Conservation (phyloP, 2,888 invertebrate genomes). For the Dryobotodes eremita region DNA sequence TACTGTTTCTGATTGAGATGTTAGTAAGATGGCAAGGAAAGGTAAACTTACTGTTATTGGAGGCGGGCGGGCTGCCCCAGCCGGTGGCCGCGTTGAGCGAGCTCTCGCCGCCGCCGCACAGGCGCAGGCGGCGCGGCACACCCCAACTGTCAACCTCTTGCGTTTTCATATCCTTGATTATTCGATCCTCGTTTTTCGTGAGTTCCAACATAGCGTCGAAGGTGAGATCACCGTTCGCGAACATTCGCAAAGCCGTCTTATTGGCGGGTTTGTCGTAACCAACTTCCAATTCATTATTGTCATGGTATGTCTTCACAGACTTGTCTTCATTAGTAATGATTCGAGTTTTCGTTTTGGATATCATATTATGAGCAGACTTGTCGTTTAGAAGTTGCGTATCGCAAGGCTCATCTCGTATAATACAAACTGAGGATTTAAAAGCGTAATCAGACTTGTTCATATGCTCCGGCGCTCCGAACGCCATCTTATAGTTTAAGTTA, state of each 20-base stretch:
- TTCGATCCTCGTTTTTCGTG: conserved; percentile 79
- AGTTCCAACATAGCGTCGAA: conserved; percentile 87
- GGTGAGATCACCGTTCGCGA: conserved; percentile 89
- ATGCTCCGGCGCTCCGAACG: conserved; percentile 90
- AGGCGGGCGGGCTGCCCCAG: conserved; percentile 94
- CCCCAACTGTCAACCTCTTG: conserved; percentile 89
- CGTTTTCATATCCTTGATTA: conserved; percentile 76
- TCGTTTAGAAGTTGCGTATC: conserved; percentile 86
- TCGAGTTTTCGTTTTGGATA: conserved; percentile 87
- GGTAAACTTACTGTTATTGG: conserved; percentile 89
- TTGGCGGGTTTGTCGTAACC: conserved; percentile 75
- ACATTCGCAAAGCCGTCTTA: conserved; percentile 79
- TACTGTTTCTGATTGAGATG: conserved; percentile 27
- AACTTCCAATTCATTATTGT: conserved; percentile 86
- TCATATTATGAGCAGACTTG: conserved; percentile 86
- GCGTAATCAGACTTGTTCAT: conserved; percentile 92
- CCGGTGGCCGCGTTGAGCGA: conserved; percentile 94
- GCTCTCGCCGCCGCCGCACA: conserved; percentile 95
- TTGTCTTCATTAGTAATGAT: conserved; percentile 83
- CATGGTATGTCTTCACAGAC: conserved; percentile 85
- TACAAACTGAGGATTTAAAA: conserved; percentile 91
- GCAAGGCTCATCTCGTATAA: conserved; percentile 89
- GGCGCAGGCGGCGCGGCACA: conserved; percentile 91
- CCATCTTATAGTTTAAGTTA: conserved; percentile 91
- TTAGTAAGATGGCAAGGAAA: conserved; percentile 43